Evolutionary conservation across 37 sponge, comb jelly and placozoan species (phyloP).

Genomic region (Amphimedon queenslandica): DNA sequence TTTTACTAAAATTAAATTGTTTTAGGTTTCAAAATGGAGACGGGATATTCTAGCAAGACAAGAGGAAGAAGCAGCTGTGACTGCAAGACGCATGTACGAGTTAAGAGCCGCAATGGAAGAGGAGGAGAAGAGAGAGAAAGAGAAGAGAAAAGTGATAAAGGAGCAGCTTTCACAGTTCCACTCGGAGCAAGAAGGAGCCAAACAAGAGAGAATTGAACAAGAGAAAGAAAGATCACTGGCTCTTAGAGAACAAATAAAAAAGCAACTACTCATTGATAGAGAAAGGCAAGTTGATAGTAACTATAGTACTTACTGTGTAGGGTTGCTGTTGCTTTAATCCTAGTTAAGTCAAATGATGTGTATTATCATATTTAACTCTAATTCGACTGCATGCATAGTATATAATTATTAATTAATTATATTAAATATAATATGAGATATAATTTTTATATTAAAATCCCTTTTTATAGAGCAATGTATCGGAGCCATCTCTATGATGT

Average conservation of each 20-base stretch:
- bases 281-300: not conserved
- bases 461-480: slow-evolving; percentile 15
- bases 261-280: not conserved
- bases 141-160: not conserved
- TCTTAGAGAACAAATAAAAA: slow-evolving; percentile 1
- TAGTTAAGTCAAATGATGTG: no score
- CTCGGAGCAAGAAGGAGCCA: not conserved
- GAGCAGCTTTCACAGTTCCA: not conserved
- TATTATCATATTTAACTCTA: no score
- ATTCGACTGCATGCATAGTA: no score
- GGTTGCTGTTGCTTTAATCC: no score
- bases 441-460: no score
- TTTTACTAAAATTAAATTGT: no score
- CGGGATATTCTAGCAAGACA: not conserved
- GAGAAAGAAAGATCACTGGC: not conserved
- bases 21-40: not conserved
- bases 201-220: not conserved
- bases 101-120: not conserved
- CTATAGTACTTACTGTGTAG: not conserved
- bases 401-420: no score
- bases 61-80: not conserved
- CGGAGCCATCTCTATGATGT: not conserved
- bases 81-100: not conserved
- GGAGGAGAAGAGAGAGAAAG: slow-evolving; percentile 11
- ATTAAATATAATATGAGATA: no score